Conservation (phyloP, 2,888 invertebrate species). For the Ferrisia virgata region DNA sequence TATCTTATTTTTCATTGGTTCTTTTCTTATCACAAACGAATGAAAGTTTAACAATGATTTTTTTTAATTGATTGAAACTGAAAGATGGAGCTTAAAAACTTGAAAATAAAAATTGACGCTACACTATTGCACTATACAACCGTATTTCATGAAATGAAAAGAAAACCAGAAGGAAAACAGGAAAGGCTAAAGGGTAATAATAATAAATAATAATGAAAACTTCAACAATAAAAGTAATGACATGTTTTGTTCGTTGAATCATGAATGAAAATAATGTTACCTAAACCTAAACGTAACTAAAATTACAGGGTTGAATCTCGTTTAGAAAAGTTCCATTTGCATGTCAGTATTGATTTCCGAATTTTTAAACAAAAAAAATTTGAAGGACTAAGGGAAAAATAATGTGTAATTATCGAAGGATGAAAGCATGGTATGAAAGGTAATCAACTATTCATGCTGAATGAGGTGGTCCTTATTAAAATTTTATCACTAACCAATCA, state of each 20-base stretch:
- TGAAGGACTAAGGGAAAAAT: not conserved
- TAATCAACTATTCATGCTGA: not conserved
- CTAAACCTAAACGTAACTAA: too few relatives aligned
- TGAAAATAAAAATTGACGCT: too few relatives aligned
- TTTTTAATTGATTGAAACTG: not conserved
- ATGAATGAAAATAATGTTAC: too few relatives aligned
- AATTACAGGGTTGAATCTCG: not conserved
- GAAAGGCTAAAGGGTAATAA: too few relatives aligned
- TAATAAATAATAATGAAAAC: not conserved
- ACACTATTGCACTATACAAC: too few relatives aligned
- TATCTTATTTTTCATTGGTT: not conserved
- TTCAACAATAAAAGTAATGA: not conserved
- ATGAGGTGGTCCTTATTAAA: conserved; percentile 12
- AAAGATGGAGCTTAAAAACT: not conserved
- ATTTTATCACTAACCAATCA: conserved; percentile 26
- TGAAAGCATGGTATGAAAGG: not conserved
- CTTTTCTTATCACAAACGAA: not conserved
- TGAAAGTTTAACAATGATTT: not conserved
- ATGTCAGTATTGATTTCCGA: not conserved
- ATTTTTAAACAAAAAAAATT: not conserved
- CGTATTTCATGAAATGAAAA: too few relatives aligned
- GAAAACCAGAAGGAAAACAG: too few relatives aligned
- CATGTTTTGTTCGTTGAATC: not conserved
- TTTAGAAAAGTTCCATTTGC: not conserved
- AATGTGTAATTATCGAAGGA: not conserved